phyloP scores from a whole-genome alignment of 2,888 invertebrate genomes.

The Cheilosia impressa region DNA sequence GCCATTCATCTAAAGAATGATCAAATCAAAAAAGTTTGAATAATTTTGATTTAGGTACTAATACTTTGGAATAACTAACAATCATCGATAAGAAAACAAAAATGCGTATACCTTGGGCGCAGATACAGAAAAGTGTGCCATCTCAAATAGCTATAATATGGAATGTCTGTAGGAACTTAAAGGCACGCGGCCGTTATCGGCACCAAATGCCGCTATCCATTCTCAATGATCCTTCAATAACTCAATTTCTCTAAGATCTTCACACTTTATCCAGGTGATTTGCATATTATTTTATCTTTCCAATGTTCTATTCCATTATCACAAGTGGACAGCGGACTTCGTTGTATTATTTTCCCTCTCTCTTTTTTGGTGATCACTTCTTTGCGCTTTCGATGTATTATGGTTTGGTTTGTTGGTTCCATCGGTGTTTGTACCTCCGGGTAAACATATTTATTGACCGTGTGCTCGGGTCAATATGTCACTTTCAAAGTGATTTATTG shows the following conservation, averaged over 20 bases:
- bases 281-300: constrained; percentile 64
- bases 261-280: constrained; percentile 68
- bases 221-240: constrained; percentile 75
- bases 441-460: constrained; percentile 75
- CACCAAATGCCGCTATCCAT: constrained; percentile 72
- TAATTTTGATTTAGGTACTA: constrained; percentile 8
- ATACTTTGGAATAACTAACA: constrained; percentile 28
- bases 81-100: constrained; percentile 16
- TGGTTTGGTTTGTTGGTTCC: constrained; percentile 50
- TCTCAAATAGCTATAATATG: constrained; percentile 16
- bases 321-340: constrained; percentile 56
- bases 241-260: constrained; percentile 68
- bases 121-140: constrained; percentile 52
- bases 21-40: constrained; percentile 2
- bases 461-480: constrained; percentile 75
- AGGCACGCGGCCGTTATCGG: constrained; percentile 61
- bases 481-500: constrained; percentile 75
- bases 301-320: constrained; percentile 64
- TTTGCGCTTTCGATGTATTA: constrained; percentile 36
- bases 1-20: constrained; percentile 8
- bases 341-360: constrained; percentile 57
- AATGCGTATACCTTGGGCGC: not conserved
- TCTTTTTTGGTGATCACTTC: constrained; percentile 62
- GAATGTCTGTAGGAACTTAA: constrained; percentile 41
- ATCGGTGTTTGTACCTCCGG: constrained; percentile 68